Evolutionary conservation across 2,113 vertebrate species (phyloP), one percentile per base, ranked within the genome.

Genomic region (Paramisgurnus dabryanus): DNA sequence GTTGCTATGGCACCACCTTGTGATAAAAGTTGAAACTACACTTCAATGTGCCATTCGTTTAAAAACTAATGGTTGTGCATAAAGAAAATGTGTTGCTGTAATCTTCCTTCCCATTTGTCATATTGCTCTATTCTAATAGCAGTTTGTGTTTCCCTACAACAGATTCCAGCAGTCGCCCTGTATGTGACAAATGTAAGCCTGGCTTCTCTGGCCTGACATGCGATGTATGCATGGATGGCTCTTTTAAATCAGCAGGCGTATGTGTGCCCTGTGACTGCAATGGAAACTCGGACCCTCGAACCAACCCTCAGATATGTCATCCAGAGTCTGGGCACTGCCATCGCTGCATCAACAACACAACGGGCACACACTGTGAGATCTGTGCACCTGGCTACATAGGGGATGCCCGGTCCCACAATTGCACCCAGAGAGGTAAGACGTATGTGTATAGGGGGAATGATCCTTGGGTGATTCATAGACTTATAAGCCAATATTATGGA

Each of bases 261-360:
- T 99, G 97, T 1, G 79, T 90, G 4, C 88, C 83, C 0, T 99
- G 97, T 11, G 80, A 94, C 1, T 99, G 97, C 89, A 93, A 91
- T 0, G 95, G 95, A 10, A 98, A 98, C 0, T 94, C 93, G 39
- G 94, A 97, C 82, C 92, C 90, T 0, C 78, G 0, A 1, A 92
- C 74, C 18, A 91, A 89, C 0, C 86, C 90, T 3, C 72, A 91
- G 75, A 79, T 95, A 63, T 99, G 97, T 85, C 86, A 90, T 79
- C 93, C 95, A 0, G 92, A 96, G 27, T 96, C 89, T 0, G 97
- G 97, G 0, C 90, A 90, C 83, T 99, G 96, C 87, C 76, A 96
- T 5, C 85, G 67, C 75, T 99, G 97, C 67, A 90, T 91, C 53
- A 93, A 95, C 88, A 92, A 93, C 91, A 97, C 96, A 0, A 73